These are phyloP conservation scores for Erebia palarica DNA, from an alignment of 2,888 invertebrate species.

Conservation along the genomic window DNA sequence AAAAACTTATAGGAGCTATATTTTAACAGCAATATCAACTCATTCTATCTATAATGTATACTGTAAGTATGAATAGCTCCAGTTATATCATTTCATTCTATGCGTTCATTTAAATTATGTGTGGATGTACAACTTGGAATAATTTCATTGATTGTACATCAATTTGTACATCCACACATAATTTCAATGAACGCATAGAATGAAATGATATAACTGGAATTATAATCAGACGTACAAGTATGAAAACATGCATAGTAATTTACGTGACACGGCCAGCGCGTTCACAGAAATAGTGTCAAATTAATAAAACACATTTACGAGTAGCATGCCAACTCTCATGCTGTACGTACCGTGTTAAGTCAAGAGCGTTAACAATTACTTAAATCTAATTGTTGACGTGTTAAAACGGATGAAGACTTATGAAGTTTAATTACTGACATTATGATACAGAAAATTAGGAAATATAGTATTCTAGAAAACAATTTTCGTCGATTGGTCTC, in stretches of 20 bases:
- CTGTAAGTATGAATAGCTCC: too few relatives aligned
- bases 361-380: conserved; percentile 14
- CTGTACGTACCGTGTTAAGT: conserved; percentile 27
- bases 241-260: conserved; percentile 33
- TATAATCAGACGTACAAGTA: conserved; percentile 22
- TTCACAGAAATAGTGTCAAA: conserved; percentile 50
- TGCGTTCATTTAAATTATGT: too few relatives aligned
- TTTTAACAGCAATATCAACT: neutral
- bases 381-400: neutral
- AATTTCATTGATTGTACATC: too few relatives aligned
- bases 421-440: neutral
- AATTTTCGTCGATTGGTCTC: too few relatives aligned
- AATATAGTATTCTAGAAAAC: too few relatives aligned
- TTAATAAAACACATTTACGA: conserved; percentile 44
- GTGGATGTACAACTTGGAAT: too few relatives aligned
- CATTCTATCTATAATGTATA: neutral
- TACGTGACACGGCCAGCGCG: conserved; percentile 31
- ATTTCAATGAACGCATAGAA: neutral
- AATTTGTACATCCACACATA: neutral
- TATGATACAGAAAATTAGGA: too few relatives aligned
- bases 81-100: too few relatives aligned
- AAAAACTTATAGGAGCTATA: neutral
- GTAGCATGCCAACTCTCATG: conserved; percentile 28
- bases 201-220: conserved; percentile 16
- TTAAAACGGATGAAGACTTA: neutral